A percentile compares a stretch with the other conserved stretches of the same genome.
Conservation (phyloP, 2,113 vertebrate genomes). For the Chinchilla lanigera region DNA sequence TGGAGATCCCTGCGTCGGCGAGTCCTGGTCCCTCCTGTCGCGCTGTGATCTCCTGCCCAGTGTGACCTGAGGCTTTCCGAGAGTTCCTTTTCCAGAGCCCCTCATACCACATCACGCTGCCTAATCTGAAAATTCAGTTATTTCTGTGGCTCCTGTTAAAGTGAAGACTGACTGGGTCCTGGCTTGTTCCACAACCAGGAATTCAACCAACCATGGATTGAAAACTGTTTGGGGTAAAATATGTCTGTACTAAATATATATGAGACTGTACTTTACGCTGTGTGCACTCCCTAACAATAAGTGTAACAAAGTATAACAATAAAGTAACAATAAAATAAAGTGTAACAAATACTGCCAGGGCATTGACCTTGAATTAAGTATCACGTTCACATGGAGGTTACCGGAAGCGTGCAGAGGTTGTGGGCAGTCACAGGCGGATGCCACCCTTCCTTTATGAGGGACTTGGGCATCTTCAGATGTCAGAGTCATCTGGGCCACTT, state of each 20-base stretch:
- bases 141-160: not conserved
- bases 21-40: too few relatives aligned
- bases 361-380: too few relatives aligned
- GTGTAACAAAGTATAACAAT: too few relatives aligned
- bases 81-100: not conserved
- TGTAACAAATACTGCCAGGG: accelerated
- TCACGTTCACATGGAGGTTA: too few relatives aligned
- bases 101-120: accelerated
- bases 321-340: too few relatives aligned
- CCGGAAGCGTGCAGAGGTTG: accelerated
- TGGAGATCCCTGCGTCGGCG: too few relatives aligned
- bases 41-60: too few relatives aligned
- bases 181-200: not conserved
- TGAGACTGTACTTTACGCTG: too few relatives aligned
- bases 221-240: not conserved
- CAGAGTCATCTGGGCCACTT: too few relatives aligned
- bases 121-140: not conserved
- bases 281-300: not conserved
- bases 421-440: too few relatives aligned
- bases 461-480: too few relatives aligned
- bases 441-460: not conserved
- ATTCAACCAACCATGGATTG: not conserved
- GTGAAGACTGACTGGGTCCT: too few relatives aligned
- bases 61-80: not conserved
- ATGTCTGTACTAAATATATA: not conserved